Evolutionary conservation across 2,888 invertebrate species (phyloP).

Genomic region (Melanotus villosus): DNA sequence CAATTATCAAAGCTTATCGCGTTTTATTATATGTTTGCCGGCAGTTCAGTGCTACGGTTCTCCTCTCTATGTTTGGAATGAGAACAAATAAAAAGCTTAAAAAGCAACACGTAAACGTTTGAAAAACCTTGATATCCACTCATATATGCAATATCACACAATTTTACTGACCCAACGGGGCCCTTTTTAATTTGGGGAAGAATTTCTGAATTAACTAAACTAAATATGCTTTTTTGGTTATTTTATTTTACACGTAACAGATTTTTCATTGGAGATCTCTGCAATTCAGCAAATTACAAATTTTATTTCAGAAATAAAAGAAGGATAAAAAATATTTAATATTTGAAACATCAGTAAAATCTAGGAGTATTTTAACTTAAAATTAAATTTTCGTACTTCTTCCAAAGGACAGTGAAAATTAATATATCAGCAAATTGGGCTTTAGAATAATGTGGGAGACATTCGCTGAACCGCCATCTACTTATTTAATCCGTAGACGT

Average conservation of each 20-base stretch:
- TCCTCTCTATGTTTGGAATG: slow-evolving; percentile 16
- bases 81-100: slow-evolving; percentile 20
- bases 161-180: slow-evolving; percentile 11
- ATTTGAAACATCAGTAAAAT: too few species aligned
- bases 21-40: slow-evolving; percentile 6
- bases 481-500: too few species aligned
- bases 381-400: too few species aligned
- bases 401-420: too few species aligned
- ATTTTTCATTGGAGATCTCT: too few species aligned
- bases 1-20: slow-evolving; percentile 19
- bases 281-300: too few species aligned
- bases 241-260: background rate
- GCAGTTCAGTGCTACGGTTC: background rate
- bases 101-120: slow-evolving; percentile 19
- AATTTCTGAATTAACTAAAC: background rate
- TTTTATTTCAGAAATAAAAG: too few species aligned
- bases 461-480: too few species aligned
- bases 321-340: too few species aligned
- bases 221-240: background rate
- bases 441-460: too few species aligned
- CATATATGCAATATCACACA: slow-evolving; percentile 11
- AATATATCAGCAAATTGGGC: too few species aligned
- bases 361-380: too few species aligned
- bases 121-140: slow-evolving; percentile 11
- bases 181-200: slow-evolving; percentile 2